These are phyloP conservation scores for Papilio xuthus DNA, from an alignment of 1,140 invertebrate genomes.

Conservation along the genomic window DNA sequence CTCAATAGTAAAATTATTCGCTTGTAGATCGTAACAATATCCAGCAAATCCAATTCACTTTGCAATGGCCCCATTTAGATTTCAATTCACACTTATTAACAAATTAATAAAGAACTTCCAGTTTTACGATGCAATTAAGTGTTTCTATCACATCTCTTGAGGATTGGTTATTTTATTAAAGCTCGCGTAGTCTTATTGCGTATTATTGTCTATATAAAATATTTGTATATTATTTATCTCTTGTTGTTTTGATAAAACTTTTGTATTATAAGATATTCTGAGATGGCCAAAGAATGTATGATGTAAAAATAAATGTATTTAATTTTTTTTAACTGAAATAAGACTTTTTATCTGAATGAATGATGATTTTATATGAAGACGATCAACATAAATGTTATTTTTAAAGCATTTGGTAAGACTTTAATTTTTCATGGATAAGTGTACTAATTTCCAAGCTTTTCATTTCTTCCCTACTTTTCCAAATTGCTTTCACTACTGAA, in stretches of 20 bases:
- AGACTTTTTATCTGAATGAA: neutral
- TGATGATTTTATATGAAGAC: no score
- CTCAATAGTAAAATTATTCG: slow-evolving; percentile 10
- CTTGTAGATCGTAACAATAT: neutral
- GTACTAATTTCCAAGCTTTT: neutral
- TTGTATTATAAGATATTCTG: no score
- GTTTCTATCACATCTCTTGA: neutral
- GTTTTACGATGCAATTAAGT: neutral
- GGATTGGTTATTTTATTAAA: neutral
- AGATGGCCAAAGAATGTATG: no score
- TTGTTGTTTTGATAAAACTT: no score
- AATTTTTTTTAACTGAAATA: neutral
- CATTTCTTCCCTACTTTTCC: neutral
- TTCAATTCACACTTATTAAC: neutral
- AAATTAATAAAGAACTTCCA: neutral
- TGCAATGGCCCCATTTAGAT: neutral
- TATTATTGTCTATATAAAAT: no score
- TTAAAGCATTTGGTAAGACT: no score
- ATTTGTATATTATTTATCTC: no score
- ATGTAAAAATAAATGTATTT: no score
- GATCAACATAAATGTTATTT: neutral
- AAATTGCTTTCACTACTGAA: neutral
- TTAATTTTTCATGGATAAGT: no score
- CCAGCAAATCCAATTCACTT: slow-evolving; percentile 7
- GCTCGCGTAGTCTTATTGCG: neutral